These are phyloP conservation scores for Gnatocerus cornutus DNA, from an alignment of 2,888 invertebrate genomes.

Conservation along the genomic window DNA sequence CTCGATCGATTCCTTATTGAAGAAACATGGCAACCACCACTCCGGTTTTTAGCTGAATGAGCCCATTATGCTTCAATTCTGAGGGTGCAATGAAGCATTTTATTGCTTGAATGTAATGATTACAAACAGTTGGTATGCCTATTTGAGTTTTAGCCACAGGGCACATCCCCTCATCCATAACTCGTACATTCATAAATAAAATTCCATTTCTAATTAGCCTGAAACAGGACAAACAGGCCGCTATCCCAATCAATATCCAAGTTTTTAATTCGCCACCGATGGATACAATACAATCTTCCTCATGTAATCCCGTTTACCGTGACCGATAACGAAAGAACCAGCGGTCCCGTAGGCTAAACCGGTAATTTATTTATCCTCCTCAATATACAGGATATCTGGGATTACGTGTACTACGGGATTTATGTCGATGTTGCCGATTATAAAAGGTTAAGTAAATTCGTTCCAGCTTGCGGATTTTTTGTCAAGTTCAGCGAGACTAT, in stretches of 20 bases:
- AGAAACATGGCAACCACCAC: neutral
- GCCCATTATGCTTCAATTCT: constrained; percentile 44
- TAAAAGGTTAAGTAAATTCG: constrained; percentile 43
- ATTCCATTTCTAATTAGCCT: neutral
- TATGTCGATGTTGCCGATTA: constrained; percentile 52
- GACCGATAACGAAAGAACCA: constrained; percentile 51
- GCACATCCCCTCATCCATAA: constrained; percentile 47
- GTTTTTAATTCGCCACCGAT: too few relatives aligned
- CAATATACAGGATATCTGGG: constrained; percentile 56
- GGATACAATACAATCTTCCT: neutral
- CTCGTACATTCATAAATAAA: constrained; percentile 45
- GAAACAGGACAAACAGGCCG: too few relatives aligned
- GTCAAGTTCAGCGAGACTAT: constrained; percentile 14
- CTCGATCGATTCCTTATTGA: too few relatives aligned
- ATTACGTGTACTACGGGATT: constrained; percentile 52
- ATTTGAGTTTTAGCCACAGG: constrained; percentile 49
- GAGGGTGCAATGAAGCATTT: constrained; percentile 50
- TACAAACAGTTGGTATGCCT: constrained; percentile 49
- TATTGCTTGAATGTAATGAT: constrained; percentile 51
- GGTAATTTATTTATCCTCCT: constrained; percentile 56
- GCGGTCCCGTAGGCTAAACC: constrained; percentile 53
- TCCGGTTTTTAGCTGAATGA: constrained; percentile 44
- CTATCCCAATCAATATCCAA: too few relatives aligned
- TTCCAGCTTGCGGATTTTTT: constrained; percentile 26
- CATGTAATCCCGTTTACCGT: constrained; percentile 56